A percentile compares a stretch with the other conserved stretches of the same genome.
These are phyloP conservation scores for Myripristis jacobus DNA, from an alignment of 2,797 vertebrate genomes.

Conservation along the genomic window DNA sequence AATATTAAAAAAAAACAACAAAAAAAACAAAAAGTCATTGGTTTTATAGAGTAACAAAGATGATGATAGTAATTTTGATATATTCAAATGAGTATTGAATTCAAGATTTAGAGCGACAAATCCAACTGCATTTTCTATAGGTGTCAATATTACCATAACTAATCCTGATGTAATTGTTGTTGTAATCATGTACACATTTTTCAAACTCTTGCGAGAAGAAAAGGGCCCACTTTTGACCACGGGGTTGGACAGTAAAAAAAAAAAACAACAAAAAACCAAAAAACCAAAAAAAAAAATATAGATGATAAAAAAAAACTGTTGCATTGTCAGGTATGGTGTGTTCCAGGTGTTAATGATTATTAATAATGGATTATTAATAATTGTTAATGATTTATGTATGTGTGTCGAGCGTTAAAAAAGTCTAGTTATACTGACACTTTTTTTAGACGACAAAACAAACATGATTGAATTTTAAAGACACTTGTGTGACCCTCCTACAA, in stretches of 20 bases:
- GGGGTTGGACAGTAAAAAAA: conserved; percentile 34
- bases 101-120: conserved; percentile 75
- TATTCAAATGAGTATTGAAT: conserved; percentile 79
- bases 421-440: conserved; percentile 75
- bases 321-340: conserved; percentile 77
- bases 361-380: conserved; percentile 81
- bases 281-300: conserved; percentile 40
- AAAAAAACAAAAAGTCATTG: no score
- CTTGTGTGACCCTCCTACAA: conserved; percentile 37
- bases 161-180: conserved; percentile 78
- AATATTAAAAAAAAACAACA: conserved; percentile 73
- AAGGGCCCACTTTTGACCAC: conserved; percentile 73
- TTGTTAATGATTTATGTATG: conserved; percentile 77
- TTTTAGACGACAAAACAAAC: conserved; percentile 45
- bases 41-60: conserved; percentile 85
- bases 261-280: no score
- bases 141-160: conserved; percentile 79
- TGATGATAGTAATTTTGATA: conserved; percentile 84
- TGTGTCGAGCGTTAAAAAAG: conserved; percentile 72
- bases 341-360: conserved; percentile 78
- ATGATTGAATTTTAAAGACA: conserved; percentile 56
- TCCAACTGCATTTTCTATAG: conserved; percentile 77
- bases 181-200: conserved; percentile 80
- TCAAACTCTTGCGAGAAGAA: conserved; percentile 59
- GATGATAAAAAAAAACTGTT: conserved; percentile 63